phyloP scores from a whole-genome alignment of 2,888 invertebrate species.

The Choristoneura rosaceana region DNA sequence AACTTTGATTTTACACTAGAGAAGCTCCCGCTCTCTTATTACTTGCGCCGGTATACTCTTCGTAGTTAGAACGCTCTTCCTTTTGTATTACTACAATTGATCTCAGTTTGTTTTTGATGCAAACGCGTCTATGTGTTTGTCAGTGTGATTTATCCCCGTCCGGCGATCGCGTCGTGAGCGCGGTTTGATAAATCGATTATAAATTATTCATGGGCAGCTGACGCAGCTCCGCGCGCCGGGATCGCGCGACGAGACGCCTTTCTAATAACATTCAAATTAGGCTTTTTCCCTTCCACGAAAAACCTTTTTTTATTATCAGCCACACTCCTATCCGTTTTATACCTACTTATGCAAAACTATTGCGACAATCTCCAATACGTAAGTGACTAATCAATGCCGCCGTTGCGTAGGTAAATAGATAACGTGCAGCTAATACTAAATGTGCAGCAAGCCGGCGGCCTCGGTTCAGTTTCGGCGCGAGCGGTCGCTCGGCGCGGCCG shows the following conservation, averaged over 20 bases:
- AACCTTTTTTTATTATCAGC: conserved; percentile 19
- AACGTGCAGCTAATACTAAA: not conserved
- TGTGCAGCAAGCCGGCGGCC: not conserved
- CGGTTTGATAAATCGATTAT: conserved; percentile 49
- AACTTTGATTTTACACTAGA: no score
- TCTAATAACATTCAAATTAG: conserved; percentile 43
- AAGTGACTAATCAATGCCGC: not conserved
- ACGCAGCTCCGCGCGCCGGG: conserved; percentile 31
- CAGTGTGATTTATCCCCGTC: conserved; percentile 16
- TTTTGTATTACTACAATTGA: not conserved
- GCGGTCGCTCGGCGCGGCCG: not conserved
- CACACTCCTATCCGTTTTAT: not conserved
- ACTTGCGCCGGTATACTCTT: no score
- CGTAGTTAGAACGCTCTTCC: no score
- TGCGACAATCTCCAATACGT: not conserved
- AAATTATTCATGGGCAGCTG: conserved; percentile 49
- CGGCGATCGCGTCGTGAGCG: conserved; percentile 32
- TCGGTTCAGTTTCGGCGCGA: not conserved
- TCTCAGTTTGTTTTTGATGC: not conserved
- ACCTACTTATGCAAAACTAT: not conserved
- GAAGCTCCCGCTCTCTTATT: no score
- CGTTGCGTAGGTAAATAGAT: not conserved
- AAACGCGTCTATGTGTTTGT: conserved; percentile 27
- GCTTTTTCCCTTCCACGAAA: conserved; percentile 20
- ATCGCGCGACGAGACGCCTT: conserved; percentile 23